Evolutionary conservation across 2,888 invertebrate species (phyloP), one percentile per base, ranked within the genome.

Genomic region (Teinopalpus imperialis): DNA sequence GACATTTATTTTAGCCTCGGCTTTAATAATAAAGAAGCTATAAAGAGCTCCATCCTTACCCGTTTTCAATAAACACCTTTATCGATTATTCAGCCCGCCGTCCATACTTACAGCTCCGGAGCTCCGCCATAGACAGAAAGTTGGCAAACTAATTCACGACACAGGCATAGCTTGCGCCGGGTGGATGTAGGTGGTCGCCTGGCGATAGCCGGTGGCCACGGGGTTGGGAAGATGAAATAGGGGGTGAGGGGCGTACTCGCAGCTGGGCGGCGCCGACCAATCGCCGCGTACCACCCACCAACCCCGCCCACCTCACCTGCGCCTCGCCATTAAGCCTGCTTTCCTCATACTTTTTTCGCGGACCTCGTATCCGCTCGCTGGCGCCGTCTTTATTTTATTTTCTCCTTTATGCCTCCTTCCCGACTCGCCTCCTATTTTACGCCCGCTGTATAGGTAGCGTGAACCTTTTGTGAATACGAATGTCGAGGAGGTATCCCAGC

Each of bases 61-160:
- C 83, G 82, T 85, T 86, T 87, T 87, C 87, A 88, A 88, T 87
- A 88, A 88, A 88, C 87, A 87, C 87, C 87, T 87, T 83, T 88
- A 88, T 88, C 86, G 87, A 88, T 88, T 88, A 88, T 88, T 87
- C 86, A 86, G 81, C 69, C 70, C 77, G 81, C 69, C 83, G 81
- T 83, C 86, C 82, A 86, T 87, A 87, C 87, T 86, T 86, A 88
- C 86, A 85, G 77, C 74, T 75, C 73, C 74, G 71, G 74, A 77
- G 82, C 83, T 78, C 78, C 83, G 85, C 83, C 85, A 87, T 86
- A 86, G 87, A 88, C 87, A 85, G 82, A 83, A 83, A 88, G 87
- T 88, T 88, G 79, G 82, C 81, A 85, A 86, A 88, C 87, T 88
- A 88, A 88, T 87, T 86, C 86, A 77, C 87, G 83, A 87, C 87